Evolutionary conservation across 2,113 vertebrate genomes (phyloP), one percentile per base, ranked within the genome.

Genomic region (Tonatia bakeri): DNA sequence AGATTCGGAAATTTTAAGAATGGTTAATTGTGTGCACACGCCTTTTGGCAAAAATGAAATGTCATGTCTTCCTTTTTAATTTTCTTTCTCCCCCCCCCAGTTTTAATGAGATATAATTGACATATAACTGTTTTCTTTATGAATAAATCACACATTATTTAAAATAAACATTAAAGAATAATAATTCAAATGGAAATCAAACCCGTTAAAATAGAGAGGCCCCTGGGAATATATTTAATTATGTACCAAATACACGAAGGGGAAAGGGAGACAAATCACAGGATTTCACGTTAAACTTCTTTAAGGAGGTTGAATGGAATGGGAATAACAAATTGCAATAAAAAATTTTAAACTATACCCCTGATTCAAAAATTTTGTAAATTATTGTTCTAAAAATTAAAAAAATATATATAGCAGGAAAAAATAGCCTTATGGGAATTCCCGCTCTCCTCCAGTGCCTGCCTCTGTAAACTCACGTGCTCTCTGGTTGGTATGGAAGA

Each of bases 21-120:
- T 1, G n/a, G 77, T 69, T 92, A 40, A 28, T 88, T 93, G 89
- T 40, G 10, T 75, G 54, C 20, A 26, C 1, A 19, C n/a, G n/a
- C 33, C 72, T 96, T 77, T 72, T 75, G 52, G 61, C 59, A 91
- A 96, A 90, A 96, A 33, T 69, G n/a, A 43, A 45, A 59, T 70
- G n/a, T 26, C 52, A 75, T 94, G 72, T 40, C 59, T 77, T 77
- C 43, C 47, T 72, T 94, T 91, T 85, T 40, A 52, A 40, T 11
- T 89, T n/a, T 47, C 33, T 43, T 79, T 69, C 47, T 77, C 80
- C 75, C 16, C 31, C 43, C 24, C 43, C 52, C 45, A 54, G 36
- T 56, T 91, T 91, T n/a, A 73, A 73, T 87, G 76, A 92, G 83
- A 82, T 59, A 47, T 64, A 65, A 36, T 87, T 82, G 84, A 91